A percentile compares a stretch with the other conserved stretches of the same genome.
These are phyloP conservation scores for Megaustenia siamemsis DNA, from an alignment of 2,888 invertebrate species.

Conservation along the genomic window DNA sequence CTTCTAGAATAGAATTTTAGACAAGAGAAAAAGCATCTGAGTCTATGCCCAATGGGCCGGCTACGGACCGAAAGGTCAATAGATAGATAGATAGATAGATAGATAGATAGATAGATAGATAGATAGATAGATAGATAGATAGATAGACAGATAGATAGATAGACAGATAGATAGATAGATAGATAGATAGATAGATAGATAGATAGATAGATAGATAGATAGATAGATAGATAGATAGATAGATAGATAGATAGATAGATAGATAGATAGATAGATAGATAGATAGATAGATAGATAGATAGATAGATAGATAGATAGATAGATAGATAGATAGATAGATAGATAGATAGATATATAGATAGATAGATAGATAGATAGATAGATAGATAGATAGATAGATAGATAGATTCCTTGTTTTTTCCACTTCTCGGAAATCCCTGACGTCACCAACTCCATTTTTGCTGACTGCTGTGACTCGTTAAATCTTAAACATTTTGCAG, in stretches of 20 bases:
- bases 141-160: too few relatives aligned
- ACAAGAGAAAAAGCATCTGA: too few relatives aligned
- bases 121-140: too few relatives aligned
- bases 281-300: constrained; percentile 16
- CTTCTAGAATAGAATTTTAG: too few relatives aligned
- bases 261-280: constrained; percentile 14
- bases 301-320: constrained; percentile 15
- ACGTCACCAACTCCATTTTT: too few relatives aligned
- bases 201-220: constrained; percentile 20
- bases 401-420: constrained; percentile 5
- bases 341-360: constrained; percentile 28
- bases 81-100: neutral
- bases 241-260: constrained; percentile 27
- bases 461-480: too few relatives aligned
- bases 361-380: constrained; percentile 30
- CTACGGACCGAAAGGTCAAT: too few relatives aligned
- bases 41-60: too few relatives aligned
- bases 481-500: too few relatives aligned
- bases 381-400: constrained; percentile 30
- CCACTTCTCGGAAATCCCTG: too few relatives aligned
- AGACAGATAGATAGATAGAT: too few relatives aligned
- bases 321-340: constrained; percentile 22
- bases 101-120: too few relatives aligned
- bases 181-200: constrained; percentile 11
- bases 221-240: constrained; percentile 22